Conservation (phyloP, 2,113 vertebrate genomes). For the Lucifuga dentata region DNA sequence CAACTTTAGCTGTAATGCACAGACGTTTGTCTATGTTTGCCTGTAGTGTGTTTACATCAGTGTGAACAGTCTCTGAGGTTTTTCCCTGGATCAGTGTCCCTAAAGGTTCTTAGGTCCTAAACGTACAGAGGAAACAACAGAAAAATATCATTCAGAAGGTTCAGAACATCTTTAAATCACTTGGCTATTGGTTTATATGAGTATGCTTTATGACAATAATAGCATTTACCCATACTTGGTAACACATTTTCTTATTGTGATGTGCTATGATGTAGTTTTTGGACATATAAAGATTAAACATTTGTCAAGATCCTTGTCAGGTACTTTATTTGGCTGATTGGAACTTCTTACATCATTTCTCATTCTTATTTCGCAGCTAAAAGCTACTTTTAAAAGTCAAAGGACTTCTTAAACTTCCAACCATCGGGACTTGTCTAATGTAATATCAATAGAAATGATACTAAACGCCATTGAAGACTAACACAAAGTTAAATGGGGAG, state of each 20-base stretch:
- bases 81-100: not conserved
- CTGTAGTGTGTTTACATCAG: conserved; percentile 14
- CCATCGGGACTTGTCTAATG: too few relatives aligned
- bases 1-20: not conserved
- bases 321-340: not conserved
- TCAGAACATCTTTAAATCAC: not conserved
- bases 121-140: not conserved
- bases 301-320: not conserved
- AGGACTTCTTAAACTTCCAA: too few relatives aligned
- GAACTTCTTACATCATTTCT: conserved; percentile 3
- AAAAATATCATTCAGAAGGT: too few relatives aligned
- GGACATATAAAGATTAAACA: not conserved
- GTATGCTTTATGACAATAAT: not conserved
- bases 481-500: too few relatives aligned
- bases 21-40: not conserved
- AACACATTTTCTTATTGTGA: not conserved
- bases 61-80: too few relatives aligned
- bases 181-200: not conserved
- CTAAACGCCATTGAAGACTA: too few relatives aligned
- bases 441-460: too few relatives aligned
- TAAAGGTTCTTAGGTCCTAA: not conserved
- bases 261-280: conserved; percentile 9
- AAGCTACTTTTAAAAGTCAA: not conserved
- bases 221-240: not conserved
- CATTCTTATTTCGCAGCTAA: not conserved